Evolutionary conservation across 2,113 vertebrate species (phyloP), one percentile per base, ranked within the genome.

Genomic region (Lepus europaeus): DNA sequence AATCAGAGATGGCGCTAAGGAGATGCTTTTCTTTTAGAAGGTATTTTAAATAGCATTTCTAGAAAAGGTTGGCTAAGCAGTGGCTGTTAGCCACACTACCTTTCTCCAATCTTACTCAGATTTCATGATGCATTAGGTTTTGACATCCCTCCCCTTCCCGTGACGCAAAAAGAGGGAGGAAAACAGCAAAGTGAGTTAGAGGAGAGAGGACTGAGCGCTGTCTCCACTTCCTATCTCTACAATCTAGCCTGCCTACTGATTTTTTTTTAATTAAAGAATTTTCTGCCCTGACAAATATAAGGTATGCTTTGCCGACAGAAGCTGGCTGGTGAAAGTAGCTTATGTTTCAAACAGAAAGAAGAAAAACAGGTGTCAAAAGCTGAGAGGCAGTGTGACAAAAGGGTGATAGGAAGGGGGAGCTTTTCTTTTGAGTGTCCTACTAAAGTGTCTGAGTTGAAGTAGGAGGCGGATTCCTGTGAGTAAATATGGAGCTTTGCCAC

Each of bases 401-500:
- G 33, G n/a, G 3, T 1, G 1, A 6, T 53, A 36, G 70, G 19
- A 51, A 19, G 29, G 51, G 61, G 36, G 19, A 88, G 29, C 11
- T 90, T 94, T 81, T 79, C 49, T 73, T 85, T 12, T 23, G 27
- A 56, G 23, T 11, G 4, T 80, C 56, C 68, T 89, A 23, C 45
- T 77, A 59, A 91, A 87, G 69, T 77, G 23, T 91, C 74, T 92
- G 87, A 87, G 80, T 82, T 51, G 72, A 93, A 76, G 76, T 74
- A 88, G 49, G 74, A n/a, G 90, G 66, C 90, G 70, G 91, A 95
- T 97, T 95, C 95, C 89, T 59, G 86, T 93, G 90, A 97, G 84
- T 76, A 90, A 95, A 96, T 94, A 80, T 87, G 91, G 93, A 87
- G 87, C 92, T 95, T 92, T 92, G 94, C 90, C 92, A 95, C 79